These are phyloP conservation scores for Scomberomorus guttatus DNA, from an alignment of 2,797 vertebrate genomes.

Conservation along the genomic window DNA sequence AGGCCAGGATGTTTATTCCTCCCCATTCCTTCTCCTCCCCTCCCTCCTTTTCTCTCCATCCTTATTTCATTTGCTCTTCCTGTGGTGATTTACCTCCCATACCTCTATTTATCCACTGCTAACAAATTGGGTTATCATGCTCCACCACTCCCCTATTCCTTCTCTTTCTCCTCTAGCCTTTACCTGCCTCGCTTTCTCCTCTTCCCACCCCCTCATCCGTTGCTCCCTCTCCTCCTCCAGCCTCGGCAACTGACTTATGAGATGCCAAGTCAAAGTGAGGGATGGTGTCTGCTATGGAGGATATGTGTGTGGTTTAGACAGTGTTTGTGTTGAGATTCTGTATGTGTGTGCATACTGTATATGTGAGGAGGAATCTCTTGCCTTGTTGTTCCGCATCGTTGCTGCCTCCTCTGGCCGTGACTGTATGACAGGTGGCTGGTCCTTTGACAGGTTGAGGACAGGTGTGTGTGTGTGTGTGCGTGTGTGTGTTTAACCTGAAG, in stretches of 20 bases:
- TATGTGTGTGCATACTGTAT: conserved; percentile 24
- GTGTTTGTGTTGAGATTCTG: conserved; percentile 34
- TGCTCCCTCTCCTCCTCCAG: conserved; percentile 30
- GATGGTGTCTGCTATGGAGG: conserved; percentile 65
- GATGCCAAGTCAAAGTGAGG: conserved; percentile 73
- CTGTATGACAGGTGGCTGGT: conserved; percentile 67
- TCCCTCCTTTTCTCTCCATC: conserved; percentile 58
- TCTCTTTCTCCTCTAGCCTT: conserved; percentile 54
- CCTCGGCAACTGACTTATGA: conserved; percentile 73
- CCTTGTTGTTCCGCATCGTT: conserved; percentile 64
- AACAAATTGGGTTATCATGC: conserved; percentile 85
- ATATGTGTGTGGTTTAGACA: conserved; percentile 45
- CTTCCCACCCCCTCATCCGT: conserved; percentile 25
- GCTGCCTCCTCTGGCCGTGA: conserved; percentile 56
- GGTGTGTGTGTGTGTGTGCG: conserved; percentile 35
- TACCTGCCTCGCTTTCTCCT: conserved; percentile 47
- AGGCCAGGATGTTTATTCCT: conserved; percentile 74
- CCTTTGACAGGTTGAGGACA: conserved; percentile 56
- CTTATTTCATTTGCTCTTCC: conserved; percentile 79
- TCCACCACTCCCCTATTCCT: conserved; percentile 65
- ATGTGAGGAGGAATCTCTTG: conserved; percentile 40
- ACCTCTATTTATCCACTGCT: conserved; percentile 83
- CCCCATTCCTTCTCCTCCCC: conserved; percentile 45
- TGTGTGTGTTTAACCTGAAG: conserved; percentile 16
- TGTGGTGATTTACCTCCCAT: conserved; percentile 79